Conservation (phyloP, 2,113 vertebrate species). For the Sterna hirundo region DNA sequence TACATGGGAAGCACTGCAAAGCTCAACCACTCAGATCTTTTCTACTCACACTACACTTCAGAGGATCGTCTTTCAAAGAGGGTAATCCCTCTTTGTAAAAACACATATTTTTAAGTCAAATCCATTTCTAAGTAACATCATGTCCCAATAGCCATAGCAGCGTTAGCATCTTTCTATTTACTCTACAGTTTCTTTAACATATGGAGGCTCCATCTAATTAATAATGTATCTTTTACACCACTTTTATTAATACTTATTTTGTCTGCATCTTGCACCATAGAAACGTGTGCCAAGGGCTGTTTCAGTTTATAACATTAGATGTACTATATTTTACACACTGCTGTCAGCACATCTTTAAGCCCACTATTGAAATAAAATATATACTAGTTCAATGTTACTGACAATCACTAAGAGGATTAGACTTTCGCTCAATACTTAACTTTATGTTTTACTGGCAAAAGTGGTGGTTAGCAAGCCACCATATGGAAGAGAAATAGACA, state of each 20-base stretch:
- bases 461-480: background rate
- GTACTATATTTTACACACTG: background rate
- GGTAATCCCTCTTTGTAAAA: background rate
- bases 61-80: background rate
- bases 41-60: background rate
- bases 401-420: background rate
- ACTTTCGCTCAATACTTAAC: background rate
- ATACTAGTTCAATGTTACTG: background rate
- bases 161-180: background rate
- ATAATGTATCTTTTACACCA: background rate
- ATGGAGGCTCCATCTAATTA: background rate
- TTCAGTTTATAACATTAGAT: background rate
- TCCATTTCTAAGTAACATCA: background rate
- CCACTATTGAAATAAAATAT: background rate
- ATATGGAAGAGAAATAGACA: conserved; percentile 11
- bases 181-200: background rate
- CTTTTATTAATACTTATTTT: background rate
- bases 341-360: background rate
- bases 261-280: background rate
- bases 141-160: background rate
- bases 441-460: background rate
- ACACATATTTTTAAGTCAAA: background rate
- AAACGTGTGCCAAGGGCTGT: background rate
- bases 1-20: background rate
- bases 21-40: background rate